These are phyloP conservation scores for Merops nubicus DNA, from an alignment of 2,113 vertebrate genomes.

Conservation along the genomic window DNA sequence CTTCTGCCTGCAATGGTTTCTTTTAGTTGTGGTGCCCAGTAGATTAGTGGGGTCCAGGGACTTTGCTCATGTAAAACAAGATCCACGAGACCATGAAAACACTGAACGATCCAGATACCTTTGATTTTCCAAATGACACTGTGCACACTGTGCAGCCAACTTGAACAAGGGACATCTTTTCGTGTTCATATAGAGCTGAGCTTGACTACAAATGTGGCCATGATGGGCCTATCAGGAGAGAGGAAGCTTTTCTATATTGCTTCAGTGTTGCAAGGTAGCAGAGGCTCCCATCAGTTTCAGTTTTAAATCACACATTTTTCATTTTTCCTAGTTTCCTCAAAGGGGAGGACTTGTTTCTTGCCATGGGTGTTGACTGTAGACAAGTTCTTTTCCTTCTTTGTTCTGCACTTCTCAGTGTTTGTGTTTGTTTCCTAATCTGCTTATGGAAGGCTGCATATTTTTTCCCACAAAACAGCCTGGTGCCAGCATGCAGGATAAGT, in stretches of 20 bases:
- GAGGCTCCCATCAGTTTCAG: background rate
- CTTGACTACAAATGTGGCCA: rapidly evolving
- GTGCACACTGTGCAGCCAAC: background rate
- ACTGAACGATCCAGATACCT: background rate
- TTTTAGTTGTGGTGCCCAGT: background rate
- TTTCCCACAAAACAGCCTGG: background rate
- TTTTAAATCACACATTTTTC: background rate
- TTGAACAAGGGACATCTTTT: background rate
- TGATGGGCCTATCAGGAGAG: background rate
- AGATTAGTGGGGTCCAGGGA: background rate
- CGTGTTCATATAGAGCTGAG: background rate
- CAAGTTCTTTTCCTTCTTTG: background rate
- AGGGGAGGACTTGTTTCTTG: background rate
- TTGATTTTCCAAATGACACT: background rate
- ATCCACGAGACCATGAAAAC: background rate
- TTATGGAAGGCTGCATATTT: background rate
- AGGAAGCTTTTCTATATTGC: background rate
- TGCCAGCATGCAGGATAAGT: background rate
- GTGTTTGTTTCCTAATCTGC: background rate
- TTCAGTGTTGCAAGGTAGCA: background rate
- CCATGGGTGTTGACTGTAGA: background rate
- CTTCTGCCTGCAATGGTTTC: background rate
- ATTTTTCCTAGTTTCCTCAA: background rate
- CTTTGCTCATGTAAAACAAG: background rate
- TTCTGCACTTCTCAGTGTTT: background rate